Conservation (phyloP, 2,888 invertebrate species). For the Pyrocoelia pectoralis region DNA sequence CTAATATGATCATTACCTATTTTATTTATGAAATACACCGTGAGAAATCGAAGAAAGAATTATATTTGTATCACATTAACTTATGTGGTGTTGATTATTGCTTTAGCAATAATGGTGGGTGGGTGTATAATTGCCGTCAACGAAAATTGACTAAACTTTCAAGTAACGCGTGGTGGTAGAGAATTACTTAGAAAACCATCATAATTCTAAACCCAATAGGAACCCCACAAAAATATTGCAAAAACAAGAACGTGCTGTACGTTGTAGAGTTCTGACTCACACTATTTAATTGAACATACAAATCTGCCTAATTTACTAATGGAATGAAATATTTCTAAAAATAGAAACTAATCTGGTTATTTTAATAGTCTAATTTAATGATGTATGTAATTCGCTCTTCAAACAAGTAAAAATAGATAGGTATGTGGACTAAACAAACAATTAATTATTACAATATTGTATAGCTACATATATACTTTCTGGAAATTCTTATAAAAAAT, state of each 20-base stretch:
- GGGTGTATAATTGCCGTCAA: no score
- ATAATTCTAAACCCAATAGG: constrained; percentile 4
- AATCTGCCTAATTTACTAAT: constrained; percentile 8
- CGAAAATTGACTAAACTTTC: no score
- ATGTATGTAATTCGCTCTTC: no score
- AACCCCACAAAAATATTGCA: constrained; percentile 2
- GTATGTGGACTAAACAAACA: no score
- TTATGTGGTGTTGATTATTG: no score
- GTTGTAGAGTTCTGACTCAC: background rate
- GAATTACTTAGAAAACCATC: background rate
- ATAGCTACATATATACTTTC: no score
- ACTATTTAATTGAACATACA: background rate
- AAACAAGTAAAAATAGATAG: no score
- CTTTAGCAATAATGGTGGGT: no score
- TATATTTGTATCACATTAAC: no score
- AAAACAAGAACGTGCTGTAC: background rate
- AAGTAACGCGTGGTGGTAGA: background rate
- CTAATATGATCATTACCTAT: background rate
- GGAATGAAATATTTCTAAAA: constrained; percentile 2
- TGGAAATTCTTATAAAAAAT: no score
- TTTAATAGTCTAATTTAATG: background rate
- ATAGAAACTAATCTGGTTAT: constrained; percentile 2
- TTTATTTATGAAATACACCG: background rate
- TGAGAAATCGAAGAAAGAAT: background rate
- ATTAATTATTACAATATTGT: no score